A percentile compares a stretch with the other conserved stretches of the same genome.
phyloP scores from a whole-genome alignment of 2,888 invertebrate species.

The Eledone cirrhosa region DNA sequence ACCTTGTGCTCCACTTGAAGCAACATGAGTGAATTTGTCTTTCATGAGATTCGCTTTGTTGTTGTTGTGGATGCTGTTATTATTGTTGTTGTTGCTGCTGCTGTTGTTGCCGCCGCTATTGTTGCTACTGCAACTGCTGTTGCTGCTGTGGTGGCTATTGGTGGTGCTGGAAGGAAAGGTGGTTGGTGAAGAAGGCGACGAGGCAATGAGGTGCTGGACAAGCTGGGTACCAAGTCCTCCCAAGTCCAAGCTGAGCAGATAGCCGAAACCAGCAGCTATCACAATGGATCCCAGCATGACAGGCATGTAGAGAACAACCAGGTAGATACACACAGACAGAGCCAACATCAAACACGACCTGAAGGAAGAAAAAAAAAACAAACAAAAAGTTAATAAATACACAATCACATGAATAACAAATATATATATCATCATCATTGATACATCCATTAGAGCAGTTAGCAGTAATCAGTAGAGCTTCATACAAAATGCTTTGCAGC shows the following conservation, averaged over 20 bases:
- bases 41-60: slow-evolving; percentile 6
- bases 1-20: not conserved
- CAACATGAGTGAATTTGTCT: slow-evolving; percentile 11
- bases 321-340: slow-evolving; percentile 50
- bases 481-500: too few species aligned
- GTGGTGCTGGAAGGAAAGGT: too few species aligned
- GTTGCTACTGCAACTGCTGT: slow-evolving; percentile 32
- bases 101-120: slow-evolving; percentile 38
- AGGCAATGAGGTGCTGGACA: slow-evolving; percentile 24
- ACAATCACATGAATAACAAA: too few species aligned
- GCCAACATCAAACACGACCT: slow-evolving; percentile 36
- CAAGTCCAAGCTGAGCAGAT: slow-evolving; percentile 60
- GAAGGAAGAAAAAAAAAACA: slow-evolving; percentile 44
- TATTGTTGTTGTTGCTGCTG: slow-evolving; percentile 14
- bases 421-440: too few species aligned
- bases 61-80: slow-evolving; percentile 27
- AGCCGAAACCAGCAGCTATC: slow-evolving; percentile 54
- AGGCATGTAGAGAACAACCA: slow-evolving; percentile 54
- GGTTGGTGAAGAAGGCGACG: not conserved
- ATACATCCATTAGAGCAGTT: too few species aligned
- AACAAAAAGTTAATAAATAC: not conserved
- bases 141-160: slow-evolving; percentile 37
- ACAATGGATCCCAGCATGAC: slow-evolving; percentile 50
- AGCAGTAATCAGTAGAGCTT: too few species aligned
- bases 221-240: slow-evolving; percentile 53